A percentile compares a stretch with the other conserved stretches of the same genome.
These are phyloP conservation scores for mouse (Mus musculus) DNA, from an alignment of 2,113 vertebrate species.

Conservation along the genomic window GRCm39 chr7:46467501-46468000, in stretches of 20 bases:
- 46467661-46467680: background rate
- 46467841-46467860: background rate
- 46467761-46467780: background rate
- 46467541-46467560: slow-evolving; percentile 43
- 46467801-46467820: background rate
- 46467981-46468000: background rate
- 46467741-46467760: background rate
- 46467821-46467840: background rate
- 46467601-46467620: background rate
- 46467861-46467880: background rate
- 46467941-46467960: slow-evolving; percentile 18
- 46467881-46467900: background rate
- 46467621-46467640: background rate
- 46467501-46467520: background rate
- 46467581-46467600: background rate
- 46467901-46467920: no score
- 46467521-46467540: background rate
- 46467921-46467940: slow-evolving; percentile 11
- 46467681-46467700: background rate
- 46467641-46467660: background rate
- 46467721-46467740: background rate
- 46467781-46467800: background rate
- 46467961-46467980: slow-evolving; percentile 3
- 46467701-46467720: background rate
- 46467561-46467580: background rate